Evolutionary conservation across 2,113 vertebrate species (phyloP).

Genomic region (Ctenomys sociabilis): DNA sequence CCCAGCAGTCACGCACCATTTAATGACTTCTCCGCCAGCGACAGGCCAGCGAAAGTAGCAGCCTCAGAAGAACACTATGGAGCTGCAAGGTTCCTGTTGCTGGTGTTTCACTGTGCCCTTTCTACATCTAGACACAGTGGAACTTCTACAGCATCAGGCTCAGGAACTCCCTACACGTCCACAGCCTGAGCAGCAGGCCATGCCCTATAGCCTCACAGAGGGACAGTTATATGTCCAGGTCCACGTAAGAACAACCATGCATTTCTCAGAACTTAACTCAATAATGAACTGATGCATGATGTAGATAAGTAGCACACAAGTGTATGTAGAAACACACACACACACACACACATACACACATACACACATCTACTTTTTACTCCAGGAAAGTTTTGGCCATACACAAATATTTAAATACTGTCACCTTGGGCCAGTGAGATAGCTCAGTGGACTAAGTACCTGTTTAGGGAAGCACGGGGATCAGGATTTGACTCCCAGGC

Average conservation of each 20-base stretch:
- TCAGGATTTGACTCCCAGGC: too few species aligned
- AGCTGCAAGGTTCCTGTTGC: neutral
- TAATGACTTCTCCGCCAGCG: too few species aligned
- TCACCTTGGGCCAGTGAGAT: neutral
- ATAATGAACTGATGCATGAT: neutral
- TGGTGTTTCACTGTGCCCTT: neutral
- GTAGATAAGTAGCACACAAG: neutral
- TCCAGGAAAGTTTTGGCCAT: neutral
- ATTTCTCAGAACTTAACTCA: neutral
- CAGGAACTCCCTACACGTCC: neutral
- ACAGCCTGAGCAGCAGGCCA: neutral
- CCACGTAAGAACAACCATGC: too few species aligned
- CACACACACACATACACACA: neutral
- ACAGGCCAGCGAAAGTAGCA: neutral
- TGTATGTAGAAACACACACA: neutral
- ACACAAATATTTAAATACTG: neutral
- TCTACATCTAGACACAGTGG: neutral
- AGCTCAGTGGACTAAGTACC: too few species aligned
- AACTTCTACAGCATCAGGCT: neutral
- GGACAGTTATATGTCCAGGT: neutral
- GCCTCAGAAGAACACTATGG: too few species aligned
- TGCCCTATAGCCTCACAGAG: neutral
- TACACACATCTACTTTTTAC: neutral
- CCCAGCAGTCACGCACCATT: neutral
- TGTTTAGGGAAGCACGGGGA: too few species aligned